Base-by-base conservation (phyloP, 2,797 vertebrate genomes). In the Corythornis leucogaster region DNA sequence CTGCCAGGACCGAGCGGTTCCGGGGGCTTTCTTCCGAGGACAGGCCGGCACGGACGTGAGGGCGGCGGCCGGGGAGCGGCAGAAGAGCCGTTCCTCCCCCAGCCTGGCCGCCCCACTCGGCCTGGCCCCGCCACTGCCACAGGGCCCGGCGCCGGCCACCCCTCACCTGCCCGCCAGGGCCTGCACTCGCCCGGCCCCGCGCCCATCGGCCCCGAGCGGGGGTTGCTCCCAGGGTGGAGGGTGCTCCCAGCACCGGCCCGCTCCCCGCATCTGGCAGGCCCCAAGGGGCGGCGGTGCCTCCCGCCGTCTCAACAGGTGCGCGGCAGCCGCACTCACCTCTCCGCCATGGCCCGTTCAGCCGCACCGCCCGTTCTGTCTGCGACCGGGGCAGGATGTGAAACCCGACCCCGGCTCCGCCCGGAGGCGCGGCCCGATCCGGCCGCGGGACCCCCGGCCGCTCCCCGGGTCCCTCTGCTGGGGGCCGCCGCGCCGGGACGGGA, bases 381-480 rank as follows among this genome's bases (percentile, higher is more conserved):
- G 38, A 61, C 24, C 21, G 53, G 63, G 38, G 71, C 90, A 82
- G 84, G 87, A 92, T 78, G 71, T 90, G 93, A 85, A 90, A 92
- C 43, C 58, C 48, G 93, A 90, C 25, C 30, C 51, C 51, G 35
- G 78, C 68, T 69, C 81, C 73, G 82, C 89, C 92, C 42, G 51
- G 46, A 48, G 87, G 90, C 77, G 91, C 30, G 35, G n/a, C 64
- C 48, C 46, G 22, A 20, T 17, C 43, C 43, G 16, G 43, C 43
- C 21, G 31, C 18, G 46, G 57, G 85, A 78, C 89, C 73, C 80
- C 68, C 35, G 14, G 62, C 92, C 77, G 31, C 92, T 93, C 92
- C 89, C 92, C 77, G 42, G 85, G 92, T 91, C 92, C 92, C 92
- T 81, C 88, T 93, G 76, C 85, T 43, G 88, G 92, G 83, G 50